Conservation (phyloP, 2,113 vertebrate genomes). For the Numenius arquata region DNA sequence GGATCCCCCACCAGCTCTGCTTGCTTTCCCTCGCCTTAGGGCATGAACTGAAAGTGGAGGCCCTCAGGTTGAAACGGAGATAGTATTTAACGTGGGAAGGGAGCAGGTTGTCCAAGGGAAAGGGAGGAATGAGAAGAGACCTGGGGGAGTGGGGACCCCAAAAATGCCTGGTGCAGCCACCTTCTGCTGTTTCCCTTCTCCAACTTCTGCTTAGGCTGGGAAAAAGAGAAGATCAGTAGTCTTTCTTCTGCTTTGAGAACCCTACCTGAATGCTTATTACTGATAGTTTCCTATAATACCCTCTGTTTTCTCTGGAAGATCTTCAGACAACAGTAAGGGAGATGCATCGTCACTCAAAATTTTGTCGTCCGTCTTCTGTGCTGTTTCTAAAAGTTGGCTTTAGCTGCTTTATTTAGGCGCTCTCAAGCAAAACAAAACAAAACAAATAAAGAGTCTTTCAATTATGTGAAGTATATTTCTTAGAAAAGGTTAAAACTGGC, state of each 20-base stretch:
- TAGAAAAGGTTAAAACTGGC: not conserved
- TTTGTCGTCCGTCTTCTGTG: not conserved
- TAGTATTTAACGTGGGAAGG: accelerated
- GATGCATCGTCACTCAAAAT: not conserved
- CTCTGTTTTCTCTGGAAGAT: not conserved
- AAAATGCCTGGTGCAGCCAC: not conserved
- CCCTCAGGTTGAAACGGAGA: not conserved
- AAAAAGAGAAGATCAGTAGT: not conserved
- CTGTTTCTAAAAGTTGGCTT: not conserved
- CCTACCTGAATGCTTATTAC: not conserved
- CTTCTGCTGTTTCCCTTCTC: not conserved
- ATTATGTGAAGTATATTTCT: not conserved
- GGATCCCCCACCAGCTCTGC: not conserved
- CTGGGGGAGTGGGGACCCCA: not conserved
- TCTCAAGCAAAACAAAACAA: not conserved
- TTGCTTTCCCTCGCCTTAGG: not conserved
- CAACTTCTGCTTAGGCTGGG: not conserved
- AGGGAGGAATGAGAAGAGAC: not conserved
- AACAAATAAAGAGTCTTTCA: not conserved
- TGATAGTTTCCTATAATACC: not conserved
- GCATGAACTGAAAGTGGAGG: not conserved
- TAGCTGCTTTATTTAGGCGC: not conserved
- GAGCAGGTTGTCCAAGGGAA: not conserved
- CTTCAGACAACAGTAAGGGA: not conserved
- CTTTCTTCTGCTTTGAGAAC: not conserved